These are phyloP conservation scores for Cyanistes caeruleus DNA, from an alignment of 2,113 vertebrate genomes.

Conservation along the genomic window DNA sequence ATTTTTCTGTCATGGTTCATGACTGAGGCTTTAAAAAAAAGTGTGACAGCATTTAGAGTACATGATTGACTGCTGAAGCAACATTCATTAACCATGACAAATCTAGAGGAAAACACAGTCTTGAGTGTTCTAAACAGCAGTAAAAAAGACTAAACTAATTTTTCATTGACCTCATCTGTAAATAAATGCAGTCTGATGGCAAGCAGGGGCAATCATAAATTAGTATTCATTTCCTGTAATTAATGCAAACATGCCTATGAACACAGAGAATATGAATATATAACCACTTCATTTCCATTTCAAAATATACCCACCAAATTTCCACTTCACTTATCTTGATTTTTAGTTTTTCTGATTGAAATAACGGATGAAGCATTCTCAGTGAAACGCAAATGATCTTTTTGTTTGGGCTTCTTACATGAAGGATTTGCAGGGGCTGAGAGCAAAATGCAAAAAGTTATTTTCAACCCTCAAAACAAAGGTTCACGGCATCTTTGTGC, in stretches of 20 bases:
- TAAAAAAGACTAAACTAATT: conserved; percentile 76
- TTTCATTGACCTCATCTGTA: conserved; percentile 84
- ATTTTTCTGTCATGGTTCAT: conserved; percentile 89
- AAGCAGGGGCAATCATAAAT: conserved; percentile 78
- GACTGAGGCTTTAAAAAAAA: conserved; percentile 83
- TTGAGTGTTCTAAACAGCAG: conserved; percentile 84
- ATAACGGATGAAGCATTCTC: conserved; percentile 55
- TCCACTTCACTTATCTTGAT: conserved; percentile 74
- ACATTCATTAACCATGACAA: conserved; percentile 88
- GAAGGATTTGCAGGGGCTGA: not conserved
- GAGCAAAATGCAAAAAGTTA: not conserved
- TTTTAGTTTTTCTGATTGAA: conserved; percentile 58
- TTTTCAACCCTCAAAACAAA: not conserved
- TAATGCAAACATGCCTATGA: conserved; percentile 81
- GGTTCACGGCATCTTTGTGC: not conserved
- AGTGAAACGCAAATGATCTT: not conserved
- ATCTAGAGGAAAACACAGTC: conserved; percentile 85
- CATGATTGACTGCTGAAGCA: conserved; percentile 83
- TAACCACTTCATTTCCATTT: conserved; percentile 80
- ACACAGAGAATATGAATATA: conserved; percentile 77
- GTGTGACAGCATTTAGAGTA: conserved; percentile 82
- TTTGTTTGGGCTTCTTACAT: not conserved
- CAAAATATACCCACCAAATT: conserved; percentile 74
- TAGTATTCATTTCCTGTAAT: conserved; percentile 83
- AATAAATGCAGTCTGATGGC: conserved; percentile 80